Evolutionary conservation across 1,140 invertebrate genomes (phyloP).

Genomic region (Bicyclus anynana): DNA sequence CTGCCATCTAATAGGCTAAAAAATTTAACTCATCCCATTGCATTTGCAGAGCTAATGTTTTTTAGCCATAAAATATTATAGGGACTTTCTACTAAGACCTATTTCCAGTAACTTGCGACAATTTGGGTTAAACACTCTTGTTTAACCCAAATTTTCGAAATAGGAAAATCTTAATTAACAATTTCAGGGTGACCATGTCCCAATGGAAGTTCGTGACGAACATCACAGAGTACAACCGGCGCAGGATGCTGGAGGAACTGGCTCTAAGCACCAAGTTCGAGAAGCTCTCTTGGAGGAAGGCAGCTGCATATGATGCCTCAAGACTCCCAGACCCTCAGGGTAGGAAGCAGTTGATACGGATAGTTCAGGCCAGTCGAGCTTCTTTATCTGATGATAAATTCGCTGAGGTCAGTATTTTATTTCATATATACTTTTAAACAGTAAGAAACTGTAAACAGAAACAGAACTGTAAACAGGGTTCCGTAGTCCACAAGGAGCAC

Average conservation of each 20-base stretch:
- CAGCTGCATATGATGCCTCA: constrained; percentile 82
- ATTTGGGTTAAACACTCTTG: no score
- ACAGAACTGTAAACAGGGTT: no score
- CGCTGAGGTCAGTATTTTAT: constrained; percentile 79
- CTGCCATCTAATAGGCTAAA: no score
- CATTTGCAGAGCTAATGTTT: no score
- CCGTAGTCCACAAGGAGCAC: no score
- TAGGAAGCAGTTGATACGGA: constrained; percentile 83
- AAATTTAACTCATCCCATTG: no score
- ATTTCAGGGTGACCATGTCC: constrained; percentile 79
- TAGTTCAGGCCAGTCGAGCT: constrained; percentile 84
- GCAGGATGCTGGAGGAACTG: constrained; percentile 85
- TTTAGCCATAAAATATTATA: no score
- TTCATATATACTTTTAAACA: no score
- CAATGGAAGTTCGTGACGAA: constrained; percentile 90
- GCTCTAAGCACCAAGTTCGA: constrained; percentile 85
- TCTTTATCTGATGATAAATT: constrained; percentile 86
- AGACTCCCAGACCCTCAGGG: constrained; percentile 82
- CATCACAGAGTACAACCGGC: constrained; percentile 84
- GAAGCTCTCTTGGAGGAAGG: constrained; percentile 84
- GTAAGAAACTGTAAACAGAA: no score
- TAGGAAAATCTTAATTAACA: neutral
- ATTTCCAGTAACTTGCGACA: no score
- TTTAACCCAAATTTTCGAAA: no score
- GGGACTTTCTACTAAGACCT: no score